Evolutionary conservation across 2,113 vertebrate genomes (phyloP).

Genomic region (Cettia cetti): DNA sequence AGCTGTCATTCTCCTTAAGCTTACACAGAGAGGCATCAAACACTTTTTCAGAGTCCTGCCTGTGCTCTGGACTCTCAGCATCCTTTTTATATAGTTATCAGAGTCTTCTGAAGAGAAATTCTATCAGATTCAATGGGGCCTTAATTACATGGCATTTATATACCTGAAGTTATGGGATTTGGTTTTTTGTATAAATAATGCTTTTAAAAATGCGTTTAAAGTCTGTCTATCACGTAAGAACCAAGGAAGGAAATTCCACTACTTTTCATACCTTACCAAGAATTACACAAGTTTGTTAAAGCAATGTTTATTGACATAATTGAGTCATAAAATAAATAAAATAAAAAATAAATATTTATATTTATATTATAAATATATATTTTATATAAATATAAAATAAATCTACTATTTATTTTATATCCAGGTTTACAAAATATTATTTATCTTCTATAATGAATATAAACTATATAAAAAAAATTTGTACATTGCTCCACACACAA

Average conservation of each 20-base stretch:
- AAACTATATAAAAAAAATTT: not conserved
- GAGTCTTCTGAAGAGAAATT: not conserved
- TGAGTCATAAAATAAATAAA: no score
- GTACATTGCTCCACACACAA: not conserved
- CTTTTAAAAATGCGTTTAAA: not conserved
- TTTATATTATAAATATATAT: no score
- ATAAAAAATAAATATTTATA: no score
- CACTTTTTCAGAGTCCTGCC: not conserved
- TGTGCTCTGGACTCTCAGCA: not conserved
- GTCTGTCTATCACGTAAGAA: accelerated
- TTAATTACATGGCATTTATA: not conserved
- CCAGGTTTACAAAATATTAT: not conserved
- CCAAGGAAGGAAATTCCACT: not conserved
- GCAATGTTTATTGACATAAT: not conserved
- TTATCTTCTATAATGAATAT: not conserved
- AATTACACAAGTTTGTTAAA: not conserved
- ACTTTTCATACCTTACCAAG: not conserved
- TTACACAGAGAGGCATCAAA: not conserved
- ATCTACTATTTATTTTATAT: not conserved
- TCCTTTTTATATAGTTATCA: not conserved
- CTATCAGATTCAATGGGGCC: not conserved
- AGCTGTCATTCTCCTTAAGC: not conserved
- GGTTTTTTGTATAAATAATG: not conserved
- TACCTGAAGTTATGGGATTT: not conserved
- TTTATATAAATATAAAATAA: no score